phyloP scores from a whole-genome alignment of 2,797 vertebrate species.

The Danio albolineatus region DNA sequence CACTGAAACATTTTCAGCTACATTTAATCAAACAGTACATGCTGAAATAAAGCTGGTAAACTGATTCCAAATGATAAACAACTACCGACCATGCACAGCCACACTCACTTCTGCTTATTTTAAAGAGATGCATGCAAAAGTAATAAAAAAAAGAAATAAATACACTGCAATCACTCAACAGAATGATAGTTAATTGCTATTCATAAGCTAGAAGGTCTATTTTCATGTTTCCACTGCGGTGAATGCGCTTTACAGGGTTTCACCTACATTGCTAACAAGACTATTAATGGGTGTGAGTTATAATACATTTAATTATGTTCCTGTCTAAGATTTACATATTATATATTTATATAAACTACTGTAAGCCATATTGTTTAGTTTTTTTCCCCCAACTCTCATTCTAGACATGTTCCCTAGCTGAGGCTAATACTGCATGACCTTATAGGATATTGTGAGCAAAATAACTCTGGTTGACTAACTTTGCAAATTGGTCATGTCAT shows the following conservation, averaged over 20 bases:
- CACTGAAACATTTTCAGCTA: not conserved
- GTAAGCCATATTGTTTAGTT: conserved; percentile 44
- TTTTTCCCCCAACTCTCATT: conserved; percentile 48
- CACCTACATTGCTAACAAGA: conserved; percentile 62
- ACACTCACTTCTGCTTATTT: not conserved
- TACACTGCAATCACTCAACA: not conserved
- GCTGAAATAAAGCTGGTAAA: not conserved
- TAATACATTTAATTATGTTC: conserved; percentile 66
- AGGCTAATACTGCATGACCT: conserved; percentile 59
- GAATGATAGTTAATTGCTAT: not conserved
- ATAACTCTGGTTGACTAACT: conserved; percentile 77
- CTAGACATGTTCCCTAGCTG: conserved; percentile 47
- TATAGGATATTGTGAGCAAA: conserved; percentile 73
- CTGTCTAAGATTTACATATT: conserved; percentile 61
- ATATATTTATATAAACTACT: conserved; percentile 16
- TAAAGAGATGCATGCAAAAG: not conserved
- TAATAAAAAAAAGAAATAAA: not conserved
- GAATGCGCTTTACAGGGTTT: conserved; percentile 30
- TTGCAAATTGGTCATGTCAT: conserved; percentile 78
- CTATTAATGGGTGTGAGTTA: conserved; percentile 71
- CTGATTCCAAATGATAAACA: not conserved
- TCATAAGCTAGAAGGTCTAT: not conserved
- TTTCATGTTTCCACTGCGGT: conserved; percentile 26
- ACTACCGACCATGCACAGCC: not conserved
- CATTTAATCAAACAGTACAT: not conserved